Conservation (phyloP, 2,888 invertebrate species). For the Euspilapteryx auroguttella region DNA sequence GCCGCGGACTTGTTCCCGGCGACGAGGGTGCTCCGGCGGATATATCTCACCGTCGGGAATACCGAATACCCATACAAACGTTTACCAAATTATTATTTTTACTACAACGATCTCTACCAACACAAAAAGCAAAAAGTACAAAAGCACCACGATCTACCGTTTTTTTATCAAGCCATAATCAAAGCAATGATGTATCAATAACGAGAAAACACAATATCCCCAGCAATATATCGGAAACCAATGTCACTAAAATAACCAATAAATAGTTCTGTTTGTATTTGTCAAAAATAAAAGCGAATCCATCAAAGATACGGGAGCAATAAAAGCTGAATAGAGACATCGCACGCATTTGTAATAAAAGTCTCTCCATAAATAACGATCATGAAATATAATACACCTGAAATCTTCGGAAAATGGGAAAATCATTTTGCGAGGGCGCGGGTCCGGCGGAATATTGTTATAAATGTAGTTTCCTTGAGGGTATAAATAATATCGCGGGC, state of each 20-base stretch:
- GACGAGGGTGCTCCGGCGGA: conserved; percentile 41
- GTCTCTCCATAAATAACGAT: conserved; percentile 58
- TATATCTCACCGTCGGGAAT: conserved; percentile 52
- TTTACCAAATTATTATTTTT: conserved; percentile 40
- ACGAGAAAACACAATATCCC: background rate
- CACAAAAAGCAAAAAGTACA: no score
- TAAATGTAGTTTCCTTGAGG: conserved; percentile 55
- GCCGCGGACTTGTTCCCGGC: conserved; percentile 38
- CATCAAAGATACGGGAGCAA: conserved; percentile 50
- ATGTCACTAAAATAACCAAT: conserved; percentile 24
- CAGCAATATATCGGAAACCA: conserved; percentile 8
- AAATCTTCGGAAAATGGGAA: conserved; percentile 60
- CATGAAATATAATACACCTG: conserved; percentile 63
- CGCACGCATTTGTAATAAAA: conserved; percentile 61
- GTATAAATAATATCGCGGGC: conserved; percentile 54
- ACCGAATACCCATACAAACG: no score
- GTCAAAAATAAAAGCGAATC: conserved; percentile 40
- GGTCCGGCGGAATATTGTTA: conserved; percentile 58
- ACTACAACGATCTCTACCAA: no score
- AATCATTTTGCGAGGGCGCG: conserved; percentile 59
- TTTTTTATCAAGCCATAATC: no score
- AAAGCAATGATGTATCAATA: background rate
- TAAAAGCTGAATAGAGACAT: conserved; percentile 59
- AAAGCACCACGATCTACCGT: no score
- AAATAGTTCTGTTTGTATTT: conserved; percentile 32